A percentile compares a stretch with the other conserved stretches of the same genome.
phyloP scores from a whole-genome alignment of 2,113 vertebrate genomes.

The Empidonax alnorum region DNA sequence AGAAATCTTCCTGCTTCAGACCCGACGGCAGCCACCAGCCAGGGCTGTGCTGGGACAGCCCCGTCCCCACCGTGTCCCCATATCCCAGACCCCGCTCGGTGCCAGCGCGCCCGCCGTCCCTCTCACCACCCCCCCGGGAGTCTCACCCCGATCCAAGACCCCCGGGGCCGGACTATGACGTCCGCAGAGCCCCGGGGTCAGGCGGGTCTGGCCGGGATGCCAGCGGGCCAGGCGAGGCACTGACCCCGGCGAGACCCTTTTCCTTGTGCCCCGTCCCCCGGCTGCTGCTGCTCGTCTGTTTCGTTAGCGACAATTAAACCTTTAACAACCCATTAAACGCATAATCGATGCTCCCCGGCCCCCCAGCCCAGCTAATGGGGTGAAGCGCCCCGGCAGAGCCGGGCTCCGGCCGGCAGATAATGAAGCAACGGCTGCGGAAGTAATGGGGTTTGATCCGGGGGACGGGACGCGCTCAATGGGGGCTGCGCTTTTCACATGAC shows the following conservation, averaged over 20 bases:
- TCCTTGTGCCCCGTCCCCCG: background rate
- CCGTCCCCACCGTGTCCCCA: background rate
- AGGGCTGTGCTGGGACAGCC: background rate
- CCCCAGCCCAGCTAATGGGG: slow-evolving; percentile 75
- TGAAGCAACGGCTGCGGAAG: slow-evolving; percentile 85
- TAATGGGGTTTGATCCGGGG: slow-evolving; percentile 84
- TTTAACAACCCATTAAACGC: slow-evolving; percentile 82
- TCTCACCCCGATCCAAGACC: background rate
- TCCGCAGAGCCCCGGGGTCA: background rate
- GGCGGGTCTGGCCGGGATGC: background rate
- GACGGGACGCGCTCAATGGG: slow-evolving; percentile 81
- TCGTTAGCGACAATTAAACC: slow-evolving; percentile 77
- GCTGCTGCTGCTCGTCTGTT: slow-evolving; percentile 52
- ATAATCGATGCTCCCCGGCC: slow-evolving; percentile 72
- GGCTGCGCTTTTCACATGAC: slow-evolving; percentile 72
- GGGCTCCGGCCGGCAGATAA: slow-evolving; percentile 76
- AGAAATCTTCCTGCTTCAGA: background rate
- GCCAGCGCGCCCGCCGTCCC: background rate
- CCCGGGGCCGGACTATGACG: background rate
- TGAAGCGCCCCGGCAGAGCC: slow-evolving; percentile 77
- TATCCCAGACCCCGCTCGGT: rapidly evolving
- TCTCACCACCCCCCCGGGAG: background rate
- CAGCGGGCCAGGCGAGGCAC: background rate
- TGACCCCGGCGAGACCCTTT: slow-evolving; percentile 8
- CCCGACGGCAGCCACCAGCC: rapidly evolving